Evolutionary conservation across 2,113 vertebrate genomes (phyloP), one percentile per base, ranked within the genome.

Genomic region (Rissa tridactyla): DNA sequence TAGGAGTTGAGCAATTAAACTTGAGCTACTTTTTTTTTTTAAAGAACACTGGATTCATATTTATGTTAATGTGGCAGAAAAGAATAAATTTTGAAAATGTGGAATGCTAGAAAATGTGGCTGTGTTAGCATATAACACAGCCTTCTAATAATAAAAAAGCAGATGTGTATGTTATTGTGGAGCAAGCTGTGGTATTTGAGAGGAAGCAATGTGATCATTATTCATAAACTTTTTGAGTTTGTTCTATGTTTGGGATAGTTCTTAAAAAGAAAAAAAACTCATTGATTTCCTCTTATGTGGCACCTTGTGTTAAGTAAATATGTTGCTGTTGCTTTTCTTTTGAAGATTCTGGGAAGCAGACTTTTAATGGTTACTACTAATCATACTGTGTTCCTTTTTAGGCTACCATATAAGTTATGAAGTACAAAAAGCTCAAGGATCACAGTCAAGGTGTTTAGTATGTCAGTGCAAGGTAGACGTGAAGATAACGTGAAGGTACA

Each of bases 1-100:
- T 68, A 75, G 66, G 51, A 90, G 23, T 66, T 71, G 78, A 85
- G 16, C 27, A 62, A 70, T 94, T 89, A 78, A 68, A 83, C 17
- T 80, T 34, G 21, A 73, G 26, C 8, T 68, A 21, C 8, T 19
- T 61, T 15, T 64, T 71, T 44, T 47, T 16, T 61, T 25, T 11
- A 47, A 83, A 49, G 51, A 78, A 3, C 27, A 27, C 10, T 40
- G 34, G 42, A 44, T 92, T 87, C 4, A 8, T 92, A 26, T 75
- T 75, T 92, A 83, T 44, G 80, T 83, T 34, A 66, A 57, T 4
- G 2, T 78, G 34, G 2, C n/a, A 92, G 55, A 54, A 88, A 47
- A 94, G 1, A 80, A n/a, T 6, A 68, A 10, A 62, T 82, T 81
- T 84, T 78, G 58, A 58, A 90, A 82, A 40, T 52, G 23, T 0